Base-by-base conservation (phyloP, 2,797 vertebrate genomes). In the Smutsia gigantea region DNA sequence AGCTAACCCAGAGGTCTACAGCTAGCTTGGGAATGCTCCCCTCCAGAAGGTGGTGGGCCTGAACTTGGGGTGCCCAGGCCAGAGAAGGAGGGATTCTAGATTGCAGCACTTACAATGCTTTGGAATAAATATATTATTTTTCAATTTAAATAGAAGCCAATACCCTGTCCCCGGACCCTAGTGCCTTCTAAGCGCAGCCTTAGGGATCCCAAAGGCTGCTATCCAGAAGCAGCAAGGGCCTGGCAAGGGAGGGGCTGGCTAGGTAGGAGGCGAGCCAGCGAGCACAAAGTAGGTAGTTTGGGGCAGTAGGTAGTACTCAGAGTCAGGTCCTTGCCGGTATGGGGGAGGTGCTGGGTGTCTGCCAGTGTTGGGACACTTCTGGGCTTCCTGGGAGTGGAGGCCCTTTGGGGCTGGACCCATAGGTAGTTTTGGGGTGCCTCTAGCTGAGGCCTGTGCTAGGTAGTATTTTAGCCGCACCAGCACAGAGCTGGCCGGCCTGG, bases 41-140 rank as follows among this genome's bases (percentile, higher is more conserved):
- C 96, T 96, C 79, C 89, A 92, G 83, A 96, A 95, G 21, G 84
- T 74, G 96, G 98, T 94, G 64, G 96, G 93, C 96, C 97, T 96
- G 97, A 96, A 95, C 96, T 97, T 75, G 2, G 78, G 97, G 96
- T 90, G 96, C 90, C 82, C 96, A 98, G 98, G 97, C 97, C 96
- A 97, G 78, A 89, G 96, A 96, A 98, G 95, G 87, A 97, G 97
- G 96, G 93, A 57, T 85, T 97, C 97, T 98, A 98, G 75, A 97
- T 98, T 98, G 98, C 97, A 98, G 98, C 98, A 98, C 96, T 98
- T 98, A 98, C 95, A 98, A 98, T 98, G 98, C 98, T 98, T 98
- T 98, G 98, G 98, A 99, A 99, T 98, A 99, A 99, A 99, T 99
- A 99, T 98, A 99, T 99, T 99, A 98, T 98, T 98, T 98, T 98